Conservation (phyloP, 2,888 invertebrate species). For the Chironomus tentans region DNA sequence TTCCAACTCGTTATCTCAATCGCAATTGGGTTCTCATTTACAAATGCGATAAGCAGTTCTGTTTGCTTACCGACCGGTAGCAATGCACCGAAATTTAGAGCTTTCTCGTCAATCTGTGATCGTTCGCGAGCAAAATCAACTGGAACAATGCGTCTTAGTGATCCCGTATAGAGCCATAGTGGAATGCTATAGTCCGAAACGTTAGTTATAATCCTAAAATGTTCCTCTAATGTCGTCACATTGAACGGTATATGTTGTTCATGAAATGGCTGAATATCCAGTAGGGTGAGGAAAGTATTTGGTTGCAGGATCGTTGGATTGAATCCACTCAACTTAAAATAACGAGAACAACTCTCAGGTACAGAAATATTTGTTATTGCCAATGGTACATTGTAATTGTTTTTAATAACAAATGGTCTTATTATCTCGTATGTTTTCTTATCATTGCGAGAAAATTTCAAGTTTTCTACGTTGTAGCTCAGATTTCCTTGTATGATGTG, state of each 20-base stretch:
- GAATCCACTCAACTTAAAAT: slow-evolving; percentile 49
- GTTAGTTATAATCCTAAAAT: slow-evolving; percentile 44
- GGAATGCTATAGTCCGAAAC: slow-evolving; percentile 44
- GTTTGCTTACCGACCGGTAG: slow-evolving; percentile 31
- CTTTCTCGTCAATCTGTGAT: slow-evolving; percentile 31
- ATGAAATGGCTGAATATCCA: slow-evolving; percentile 33
- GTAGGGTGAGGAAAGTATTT: slow-evolving; percentile 34
- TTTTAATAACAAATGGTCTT: slow-evolving; percentile 55
- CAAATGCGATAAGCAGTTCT: slow-evolving; percentile 35
- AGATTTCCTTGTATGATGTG: slow-evolving; percentile 12
- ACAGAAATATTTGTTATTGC: slow-evolving; percentile 63
- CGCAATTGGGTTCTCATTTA: slow-evolving; percentile 36
- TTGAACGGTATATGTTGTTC: neutral
- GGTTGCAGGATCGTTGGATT: slow-evolving; percentile 33
- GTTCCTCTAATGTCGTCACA: neutral
- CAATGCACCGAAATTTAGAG: slow-evolving; percentile 39
- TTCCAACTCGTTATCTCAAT: slow-evolving; percentile 38
- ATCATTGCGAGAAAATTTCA: slow-evolving; percentile 14
- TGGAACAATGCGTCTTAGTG: slow-evolving; percentile 35
- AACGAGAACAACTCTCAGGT: slow-evolving; percentile 48
- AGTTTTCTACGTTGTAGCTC: neutral
- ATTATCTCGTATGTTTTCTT: slow-evolving; percentile 36
- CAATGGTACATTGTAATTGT: slow-evolving; percentile 63
- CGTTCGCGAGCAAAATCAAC: slow-evolving; percentile 23
- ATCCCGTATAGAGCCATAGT: slow-evolving; percentile 44